phyloP scores from a whole-genome alignment of 2,888 invertebrate species.

The Tanypteryx hageni region DNA sequence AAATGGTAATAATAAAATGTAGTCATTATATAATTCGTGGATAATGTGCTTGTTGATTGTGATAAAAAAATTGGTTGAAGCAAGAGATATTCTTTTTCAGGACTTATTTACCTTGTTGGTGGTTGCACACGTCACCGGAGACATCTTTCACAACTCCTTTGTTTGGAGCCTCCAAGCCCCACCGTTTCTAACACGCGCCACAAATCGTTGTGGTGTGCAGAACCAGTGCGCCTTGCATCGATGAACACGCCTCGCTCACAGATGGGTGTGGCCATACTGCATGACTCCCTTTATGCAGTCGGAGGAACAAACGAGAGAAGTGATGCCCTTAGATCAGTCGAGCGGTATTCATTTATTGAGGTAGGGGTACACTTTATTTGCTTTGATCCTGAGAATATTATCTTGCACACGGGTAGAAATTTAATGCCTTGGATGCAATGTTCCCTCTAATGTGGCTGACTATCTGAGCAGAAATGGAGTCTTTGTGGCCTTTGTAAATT shows the following conservation, averaged over 20 bases:
- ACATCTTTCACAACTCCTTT: constrained; percentile 87
- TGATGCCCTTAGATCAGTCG: constrained; percentile 88
- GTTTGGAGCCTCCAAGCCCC: constrained; percentile 86
- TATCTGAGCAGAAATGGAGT: too few species aligned
- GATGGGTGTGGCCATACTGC: constrained; percentile 92
- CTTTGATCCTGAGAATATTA: background rate
- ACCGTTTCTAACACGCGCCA: background rate
- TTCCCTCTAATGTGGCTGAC: too few species aligned
- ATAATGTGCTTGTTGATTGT: background rate
- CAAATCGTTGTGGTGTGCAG: constrained; percentile 74
- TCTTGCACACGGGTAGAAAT: background rate
- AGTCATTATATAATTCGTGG: background rate
- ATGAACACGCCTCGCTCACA: constrained; percentile 91
- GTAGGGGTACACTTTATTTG: constrained; percentile 74
- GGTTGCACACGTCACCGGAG: constrained; percentile 90
- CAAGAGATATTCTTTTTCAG: constrained; percentile 74
- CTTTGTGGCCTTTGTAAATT: too few species aligned
- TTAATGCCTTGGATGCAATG: too few species aligned
- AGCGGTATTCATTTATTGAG: constrained; percentile 88
- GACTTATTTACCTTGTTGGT: constrained; percentile 92
- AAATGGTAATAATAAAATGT: background rate
- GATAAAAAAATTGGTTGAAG: too few species aligned
- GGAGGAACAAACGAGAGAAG: constrained; percentile 91
- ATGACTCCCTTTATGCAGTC: constrained; percentile 89
- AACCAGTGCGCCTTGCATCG: constrained; percentile 86